Conservation (phyloP, 2,797 vertebrate species). For the Megaceryle alcyon region DNA sequence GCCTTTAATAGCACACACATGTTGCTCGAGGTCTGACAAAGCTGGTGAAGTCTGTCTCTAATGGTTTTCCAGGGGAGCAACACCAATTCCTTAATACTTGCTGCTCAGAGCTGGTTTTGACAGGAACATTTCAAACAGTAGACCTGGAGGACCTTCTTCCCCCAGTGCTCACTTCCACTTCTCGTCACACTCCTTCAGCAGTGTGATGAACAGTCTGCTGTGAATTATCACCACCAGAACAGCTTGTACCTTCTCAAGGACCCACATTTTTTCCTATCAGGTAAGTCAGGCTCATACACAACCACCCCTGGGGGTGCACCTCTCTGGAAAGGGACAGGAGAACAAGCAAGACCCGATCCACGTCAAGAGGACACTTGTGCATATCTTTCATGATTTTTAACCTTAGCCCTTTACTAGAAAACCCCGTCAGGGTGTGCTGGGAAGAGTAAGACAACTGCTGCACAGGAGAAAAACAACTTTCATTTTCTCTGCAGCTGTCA, state of each 20-base stretch:
- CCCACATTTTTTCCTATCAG: accelerated
- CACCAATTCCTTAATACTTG: neutral
- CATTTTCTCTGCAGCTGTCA: slow-evolving; percentile 71
- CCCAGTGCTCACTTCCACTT: neutral
- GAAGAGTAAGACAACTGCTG: slow-evolving; percentile 52
- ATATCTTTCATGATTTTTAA: neutral
- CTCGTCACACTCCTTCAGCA: neutral
- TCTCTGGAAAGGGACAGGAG: accelerated
- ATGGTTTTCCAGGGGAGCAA: neutral
- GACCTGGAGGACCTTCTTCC: neutral
- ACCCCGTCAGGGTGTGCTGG: neutral
- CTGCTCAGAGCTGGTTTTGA: neutral
- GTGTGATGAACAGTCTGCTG: neutral
- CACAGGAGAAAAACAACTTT: slow-evolving; percentile 24
- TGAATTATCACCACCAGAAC: neutral
- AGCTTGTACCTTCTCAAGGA: accelerated
- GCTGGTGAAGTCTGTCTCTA: neutral
- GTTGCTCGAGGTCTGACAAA: neutral
- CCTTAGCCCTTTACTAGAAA: slow-evolving; percentile 25
- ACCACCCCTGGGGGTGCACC: neutral
- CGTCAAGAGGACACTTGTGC: neutral
- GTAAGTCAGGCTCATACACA: neutral
- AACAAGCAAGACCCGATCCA: neutral
- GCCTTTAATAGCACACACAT: neutral
- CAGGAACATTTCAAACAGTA: neutral